These are phyloP conservation scores for Leptura quadrifasciata DNA, from an alignment of 2,888 invertebrate species.

Conservation along the genomic window DNA sequence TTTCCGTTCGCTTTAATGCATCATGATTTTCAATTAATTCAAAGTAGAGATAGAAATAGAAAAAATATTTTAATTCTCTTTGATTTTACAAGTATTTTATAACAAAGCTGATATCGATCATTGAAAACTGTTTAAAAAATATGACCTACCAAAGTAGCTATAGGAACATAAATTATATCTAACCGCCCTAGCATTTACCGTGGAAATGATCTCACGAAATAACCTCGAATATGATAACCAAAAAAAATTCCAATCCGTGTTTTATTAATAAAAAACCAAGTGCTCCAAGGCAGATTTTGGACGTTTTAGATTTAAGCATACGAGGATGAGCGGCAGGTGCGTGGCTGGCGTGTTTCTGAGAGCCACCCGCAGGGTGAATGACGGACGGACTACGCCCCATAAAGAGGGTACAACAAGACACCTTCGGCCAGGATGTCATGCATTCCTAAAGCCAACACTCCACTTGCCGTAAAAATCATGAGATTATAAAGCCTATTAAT, in stretches of 20 bases:
- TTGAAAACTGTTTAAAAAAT: no score
- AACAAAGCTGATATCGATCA: no score
- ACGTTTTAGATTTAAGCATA: slow-evolving; percentile 50
- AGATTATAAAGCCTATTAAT: slow-evolving; percentile 49
- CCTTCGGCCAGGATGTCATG: slow-evolving; percentile 53
- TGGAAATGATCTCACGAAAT: not conserved
- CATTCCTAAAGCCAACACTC: slow-evolving; percentile 42
- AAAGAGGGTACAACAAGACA: slow-evolving; percentile 60
- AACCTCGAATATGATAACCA: not conserved
- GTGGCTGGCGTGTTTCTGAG: slow-evolving; percentile 63
- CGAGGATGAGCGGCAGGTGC: slow-evolving; percentile 61
- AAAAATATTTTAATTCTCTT: no score
- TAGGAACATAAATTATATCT: not conserved
- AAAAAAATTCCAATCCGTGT: slow-evolving; percentile 28
- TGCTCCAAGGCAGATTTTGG: slow-evolving; percentile 51
- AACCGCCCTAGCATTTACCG: not conserved
- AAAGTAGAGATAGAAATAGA: no score
- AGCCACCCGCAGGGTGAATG: slow-evolving; percentile 65
- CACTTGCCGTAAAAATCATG: slow-evolving; percentile 47
- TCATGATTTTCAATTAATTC: no score
- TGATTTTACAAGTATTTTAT: no score
- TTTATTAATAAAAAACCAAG: slow-evolving; percentile 38
- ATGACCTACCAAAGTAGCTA: no score
- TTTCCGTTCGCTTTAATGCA: no score
- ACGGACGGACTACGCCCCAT: slow-evolving; percentile 64